Evolutionary conservation across 2,113 vertebrate genomes (phyloP).

Genomic region (Siniperca knerii): DNA sequence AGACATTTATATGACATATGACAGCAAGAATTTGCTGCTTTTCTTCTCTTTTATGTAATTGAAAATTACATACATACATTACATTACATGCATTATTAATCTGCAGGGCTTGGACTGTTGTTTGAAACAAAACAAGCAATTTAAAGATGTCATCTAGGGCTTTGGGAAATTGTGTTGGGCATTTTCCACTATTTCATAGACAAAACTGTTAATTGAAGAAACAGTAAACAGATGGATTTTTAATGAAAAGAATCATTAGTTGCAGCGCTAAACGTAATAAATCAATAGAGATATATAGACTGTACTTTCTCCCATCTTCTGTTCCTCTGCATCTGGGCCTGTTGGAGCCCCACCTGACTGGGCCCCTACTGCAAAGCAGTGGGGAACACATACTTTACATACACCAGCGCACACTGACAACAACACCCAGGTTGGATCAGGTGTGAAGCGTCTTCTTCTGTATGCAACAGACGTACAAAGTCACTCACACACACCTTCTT

Average conservation of each 20-base stretch:
- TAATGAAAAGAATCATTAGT: background rate
- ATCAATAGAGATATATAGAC: background rate
- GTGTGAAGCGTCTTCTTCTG: conserved; percentile 26
- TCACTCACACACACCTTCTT: background rate
- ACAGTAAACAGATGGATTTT: background rate
- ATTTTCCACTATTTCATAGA: background rate
- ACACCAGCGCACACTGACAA: conserved; percentile 25
- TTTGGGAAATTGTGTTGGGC: background rate
- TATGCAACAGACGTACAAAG: conserved; percentile 20
- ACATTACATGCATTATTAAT: conserved; percentile 10
- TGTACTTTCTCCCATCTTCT: background rate
- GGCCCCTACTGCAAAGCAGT: conserved; percentile 22
- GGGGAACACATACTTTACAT: conserved; percentile 39
- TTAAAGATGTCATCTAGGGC: background rate
- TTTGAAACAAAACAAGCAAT: background rate
- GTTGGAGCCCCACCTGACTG: conserved; percentile 22
- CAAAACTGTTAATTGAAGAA: background rate
- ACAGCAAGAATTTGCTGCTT: background rate
- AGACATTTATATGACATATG: background rate
- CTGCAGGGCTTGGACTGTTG: background rate
- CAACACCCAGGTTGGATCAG: conserved; percentile 55
- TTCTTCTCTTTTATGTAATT: background rate
- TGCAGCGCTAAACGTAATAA: background rate
- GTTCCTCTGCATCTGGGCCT: conserved; percentile 28
- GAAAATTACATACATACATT: background rate